Conservation (phyloP, 2,888 invertebrate genomes). For the Leistus spinibarbis region DNA sequence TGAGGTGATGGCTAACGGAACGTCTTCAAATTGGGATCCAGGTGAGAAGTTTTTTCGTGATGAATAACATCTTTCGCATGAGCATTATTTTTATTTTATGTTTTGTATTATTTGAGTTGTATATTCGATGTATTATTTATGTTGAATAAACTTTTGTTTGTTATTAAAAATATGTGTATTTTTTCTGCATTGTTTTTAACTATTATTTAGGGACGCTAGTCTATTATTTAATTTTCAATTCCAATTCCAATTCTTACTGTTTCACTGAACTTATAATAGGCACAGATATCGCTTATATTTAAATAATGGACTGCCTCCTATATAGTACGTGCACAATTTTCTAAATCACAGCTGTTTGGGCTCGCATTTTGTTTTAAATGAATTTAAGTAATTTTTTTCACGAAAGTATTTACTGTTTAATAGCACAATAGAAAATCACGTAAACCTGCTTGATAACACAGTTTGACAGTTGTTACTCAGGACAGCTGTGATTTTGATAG, state of each 20-base stretch:
- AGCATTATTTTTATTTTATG: not conserved
- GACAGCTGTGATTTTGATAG: too few species aligned
- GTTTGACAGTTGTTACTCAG: too few species aligned
- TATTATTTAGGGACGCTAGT: not conserved
- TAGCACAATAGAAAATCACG: too few species aligned
- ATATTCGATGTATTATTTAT: not conserved
- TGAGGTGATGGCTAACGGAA: slow-evolving; percentile 64
- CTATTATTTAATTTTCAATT: not conserved
- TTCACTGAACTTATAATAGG: too few species aligned
- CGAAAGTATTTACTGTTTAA: too few species aligned
- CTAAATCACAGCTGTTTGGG: not conserved
- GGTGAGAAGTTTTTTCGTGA: slow-evolving; percentile 55
- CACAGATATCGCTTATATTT: too few species aligned
- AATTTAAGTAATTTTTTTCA: too few species aligned
- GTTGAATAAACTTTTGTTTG: not conserved
- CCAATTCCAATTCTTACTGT: not conserved
- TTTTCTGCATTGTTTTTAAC: not conserved
- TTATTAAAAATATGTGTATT: not conserved
- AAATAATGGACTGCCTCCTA: too few species aligned
- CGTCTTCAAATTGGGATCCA: slow-evolving; percentile 64
- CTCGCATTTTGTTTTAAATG: too few species aligned
- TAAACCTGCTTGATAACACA: too few species aligned
- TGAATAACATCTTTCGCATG: not conserved
- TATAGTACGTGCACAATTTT: too few species aligned
- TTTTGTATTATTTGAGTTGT: slow-evolving; percentile 1